Evolutionary conservation across 2,113 vertebrate genomes (phyloP).

Genomic region (Megalops atlanticus): DNA sequence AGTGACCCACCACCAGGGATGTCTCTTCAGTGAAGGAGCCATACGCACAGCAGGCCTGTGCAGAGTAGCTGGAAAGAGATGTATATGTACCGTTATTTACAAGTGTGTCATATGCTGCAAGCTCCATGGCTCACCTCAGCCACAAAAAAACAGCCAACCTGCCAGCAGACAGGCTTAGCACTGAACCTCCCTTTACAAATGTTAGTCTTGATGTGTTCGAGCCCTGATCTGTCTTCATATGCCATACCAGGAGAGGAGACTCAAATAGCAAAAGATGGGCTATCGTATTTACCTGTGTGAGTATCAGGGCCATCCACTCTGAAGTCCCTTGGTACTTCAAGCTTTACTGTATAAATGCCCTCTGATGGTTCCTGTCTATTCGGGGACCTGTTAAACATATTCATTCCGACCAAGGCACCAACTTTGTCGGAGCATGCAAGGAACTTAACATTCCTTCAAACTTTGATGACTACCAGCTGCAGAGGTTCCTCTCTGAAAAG

Average conservation of each 20-base stretch:
- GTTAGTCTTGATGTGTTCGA: conserved; percentile 39
- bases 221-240: conserved; percentile 28
- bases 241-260: conserved; percentile 16
- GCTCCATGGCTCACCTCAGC: conserved; percentile 5
- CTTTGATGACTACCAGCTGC: no score
- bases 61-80: conserved; percentile 34
- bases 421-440: conserved; percentile 37
- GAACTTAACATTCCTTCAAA: conserved; percentile 30
- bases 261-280: conserved; percentile 35
- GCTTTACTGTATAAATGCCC: conserved; percentile 37
- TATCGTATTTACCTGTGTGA: conserved; percentile 42
- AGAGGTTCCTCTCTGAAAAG: not conserved
- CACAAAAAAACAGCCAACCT: conserved; percentile 39
- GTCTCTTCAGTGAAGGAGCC: conserved; percentile 34
- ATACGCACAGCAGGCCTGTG: conserved; percentile 36
- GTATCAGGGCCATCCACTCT: conserved; percentile 28
- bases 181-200: conserved; percentile 36
- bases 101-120: conserved; percentile 38
- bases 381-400: conserved; percentile 22
- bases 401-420: conserved; percentile 35
- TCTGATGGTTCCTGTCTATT: conserved; percentile 23
- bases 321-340: conserved; percentile 34
- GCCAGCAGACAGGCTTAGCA: conserved; percentile 25
- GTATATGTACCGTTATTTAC: conserved; percentile 36
- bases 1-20: conserved; percentile 33